Conservation (phyloP, 2,113 vertebrate genomes). For the Cyphomyrus plagiostoma region DNA sequence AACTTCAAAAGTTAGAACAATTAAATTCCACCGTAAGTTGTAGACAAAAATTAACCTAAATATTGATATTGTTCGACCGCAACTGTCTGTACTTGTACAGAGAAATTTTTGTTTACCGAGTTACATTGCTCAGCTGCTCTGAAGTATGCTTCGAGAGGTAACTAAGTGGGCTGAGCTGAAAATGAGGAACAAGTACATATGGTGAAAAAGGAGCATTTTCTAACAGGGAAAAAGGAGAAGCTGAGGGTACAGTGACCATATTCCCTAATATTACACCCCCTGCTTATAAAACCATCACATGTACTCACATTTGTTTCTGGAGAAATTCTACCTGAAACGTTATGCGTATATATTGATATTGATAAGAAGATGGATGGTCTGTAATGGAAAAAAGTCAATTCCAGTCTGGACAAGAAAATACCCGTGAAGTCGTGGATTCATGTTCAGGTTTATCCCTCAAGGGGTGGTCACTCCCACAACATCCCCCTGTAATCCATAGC, state of each 20-base stretch:
- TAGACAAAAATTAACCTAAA: neutral
- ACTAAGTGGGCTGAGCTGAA: neutral
- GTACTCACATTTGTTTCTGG: neutral
- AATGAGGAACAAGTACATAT: neutral
- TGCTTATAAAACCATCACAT: neutral
- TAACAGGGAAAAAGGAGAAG: neutral
- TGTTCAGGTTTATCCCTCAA: conserved; percentile 21
- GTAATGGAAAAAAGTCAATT: conserved; percentile 9
- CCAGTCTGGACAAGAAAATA: conserved; percentile 35
- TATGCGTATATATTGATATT: neutral
- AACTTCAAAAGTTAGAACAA: neutral
- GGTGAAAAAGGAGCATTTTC: neutral
- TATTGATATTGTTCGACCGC: neutral
- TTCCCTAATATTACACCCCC: neutral
- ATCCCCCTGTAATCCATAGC: neutral
- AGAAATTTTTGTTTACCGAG: neutral
- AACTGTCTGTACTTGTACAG: neutral
- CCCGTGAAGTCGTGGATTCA: conserved; percentile 28
- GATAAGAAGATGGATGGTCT: neutral
- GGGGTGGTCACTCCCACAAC: neutral
- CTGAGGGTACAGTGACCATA: neutral
- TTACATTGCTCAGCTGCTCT: neutral
- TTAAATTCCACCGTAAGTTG: neutral
- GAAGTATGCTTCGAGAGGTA: neutral
- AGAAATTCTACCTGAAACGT: neutral